Evolutionary conservation across 64 coral and sea anemone genomes (phyloP), one percentile per base, ranked within the genome.

Genomic region (Montipora efflorescens): DNA sequence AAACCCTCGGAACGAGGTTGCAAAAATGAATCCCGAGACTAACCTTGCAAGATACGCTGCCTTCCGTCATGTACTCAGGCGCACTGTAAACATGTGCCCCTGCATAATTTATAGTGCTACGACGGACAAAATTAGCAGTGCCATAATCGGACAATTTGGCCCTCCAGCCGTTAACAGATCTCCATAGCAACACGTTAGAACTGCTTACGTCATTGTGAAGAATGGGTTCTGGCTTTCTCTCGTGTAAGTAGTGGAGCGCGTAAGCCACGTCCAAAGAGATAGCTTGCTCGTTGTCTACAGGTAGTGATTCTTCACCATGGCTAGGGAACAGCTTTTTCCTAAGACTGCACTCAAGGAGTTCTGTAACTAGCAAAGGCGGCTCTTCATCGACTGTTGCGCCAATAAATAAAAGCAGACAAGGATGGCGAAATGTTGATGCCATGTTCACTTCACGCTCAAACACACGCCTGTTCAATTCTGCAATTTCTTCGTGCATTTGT

Each of bases 331-430:
- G 21, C 11, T 8, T 76, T 16, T n/a, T 10, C 59, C 88, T 87
- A 7, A 97, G 66, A 50, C 88, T 94, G 0, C 51, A 84, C 5
- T 94, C 92, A 78, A 97, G 53, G 22, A 94, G 10, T 16, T 97
- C 95, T 10, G 80, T 94, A 0, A 97, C 77, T 3, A 97, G 18
- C 16, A 91, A 43, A 2, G 89, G 89, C 11, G 28, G 28, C 61
- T 80, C 28, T 81, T 70, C 76, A 25, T 94, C 88, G 5, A 13
- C 22, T 52, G 92, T 94, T 18, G 95, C 95, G 22, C 95, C 92
- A 59, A 97, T 94, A 70, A 97, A 97, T 62, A 88, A 92, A 12
- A 97, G 48, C 16, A 97, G 67, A 13, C 87, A 83, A 3, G 95
- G 95, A 80, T 96, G 95, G 16, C 90, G 87, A 43, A 86, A 90